Percentiles rank a stretch among this genome's conserved stretches.
Evolutionary conservation across 2,113 vertebrate species (phyloP).

Genomic region (Pteropus alecto): DNA sequence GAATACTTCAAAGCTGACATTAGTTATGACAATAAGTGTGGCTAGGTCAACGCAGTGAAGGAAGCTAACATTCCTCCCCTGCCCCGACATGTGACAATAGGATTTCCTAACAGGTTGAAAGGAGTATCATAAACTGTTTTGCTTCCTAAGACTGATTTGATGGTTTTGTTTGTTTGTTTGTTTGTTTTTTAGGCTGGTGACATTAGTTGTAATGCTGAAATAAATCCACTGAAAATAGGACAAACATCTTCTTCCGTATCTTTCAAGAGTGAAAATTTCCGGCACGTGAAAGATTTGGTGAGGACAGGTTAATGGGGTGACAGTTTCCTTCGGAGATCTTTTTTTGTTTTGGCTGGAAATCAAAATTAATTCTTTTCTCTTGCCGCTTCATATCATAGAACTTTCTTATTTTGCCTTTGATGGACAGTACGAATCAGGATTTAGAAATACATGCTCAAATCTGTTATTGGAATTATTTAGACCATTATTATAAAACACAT

Average conservation of each 20-base stretch:
- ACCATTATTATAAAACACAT: background rate
- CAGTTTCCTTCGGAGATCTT: background rate
- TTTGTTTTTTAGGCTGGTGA: constrained; percentile 81
- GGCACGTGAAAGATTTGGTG: constrained; percentile 85
- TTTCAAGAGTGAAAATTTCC: constrained; percentile 88
- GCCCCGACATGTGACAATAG: fast-evolving
- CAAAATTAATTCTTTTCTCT: background rate
- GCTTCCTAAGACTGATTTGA: background rate
- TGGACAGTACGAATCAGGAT: background rate
- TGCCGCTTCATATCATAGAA: background rate
- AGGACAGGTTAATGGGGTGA: constrained; percentile 42
- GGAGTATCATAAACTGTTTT: background rate
- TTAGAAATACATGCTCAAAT: background rate
- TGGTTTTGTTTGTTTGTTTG: background rate
- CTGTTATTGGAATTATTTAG: background rate
- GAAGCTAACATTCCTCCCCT: background rate
- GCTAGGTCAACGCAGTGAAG: background rate
- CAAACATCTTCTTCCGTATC: constrained; percentile 74
- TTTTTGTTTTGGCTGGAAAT: background rate
- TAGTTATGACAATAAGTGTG: no score
- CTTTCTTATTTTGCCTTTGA: background rate
- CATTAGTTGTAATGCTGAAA: constrained; percentile 85
- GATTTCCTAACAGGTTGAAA: background rate
- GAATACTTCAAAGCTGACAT: background rate
- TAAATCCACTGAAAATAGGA: constrained; percentile 88